phyloP scores from a whole-genome alignment of 1,140 invertebrate genomes.

The Caenorhabditis elegans region DNA sequence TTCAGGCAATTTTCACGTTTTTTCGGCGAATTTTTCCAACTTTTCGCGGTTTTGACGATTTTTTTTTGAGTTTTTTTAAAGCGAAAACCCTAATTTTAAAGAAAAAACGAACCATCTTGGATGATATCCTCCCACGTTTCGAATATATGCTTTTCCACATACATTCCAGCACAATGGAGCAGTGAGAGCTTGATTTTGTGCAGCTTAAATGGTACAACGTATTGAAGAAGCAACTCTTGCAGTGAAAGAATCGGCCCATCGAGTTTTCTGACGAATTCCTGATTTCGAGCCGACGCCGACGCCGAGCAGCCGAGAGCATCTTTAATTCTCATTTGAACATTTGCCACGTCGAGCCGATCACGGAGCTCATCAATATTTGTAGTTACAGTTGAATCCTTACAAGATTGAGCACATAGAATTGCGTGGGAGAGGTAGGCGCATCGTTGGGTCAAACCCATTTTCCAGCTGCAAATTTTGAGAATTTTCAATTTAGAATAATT shows the following conservation, averaged over 20 bases:
- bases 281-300: background rate
- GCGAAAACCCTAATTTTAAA: too few relatives aligned
- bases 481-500: too few relatives aligned
- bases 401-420: constrained; percentile 77
- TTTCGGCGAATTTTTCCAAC: too few relatives aligned
- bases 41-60: too few relatives aligned
- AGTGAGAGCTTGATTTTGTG: constrained; percentile 71
- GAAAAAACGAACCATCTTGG: constrained; percentile 69
- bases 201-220: constrained; percentile 49
- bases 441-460: constrained; percentile 25
- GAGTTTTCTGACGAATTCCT: background rate
- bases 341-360: constrained; percentile 79
- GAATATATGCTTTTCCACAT: constrained; percentile 70
- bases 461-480: too few relatives aligned
- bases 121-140: constrained; percentile 71
- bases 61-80: too few relatives aligned
- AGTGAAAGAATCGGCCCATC: background rate
- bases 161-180: constrained; percentile 70
- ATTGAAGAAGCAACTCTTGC: constrained; percentile 16
- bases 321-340: constrained; percentile 57
- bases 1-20: too few relatives aligned
- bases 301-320: constrained; percentile 39
- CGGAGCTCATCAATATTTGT: constrained; percentile 77
- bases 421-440: constrained; percentile 82
- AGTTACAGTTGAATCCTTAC: constrained; percentile 69